Percentiles rank a stretch among this genome's conserved stretches.
Conservation (phyloP, 1,140 invertebrate genomes). For the Heliothis subflexa region DNA sequence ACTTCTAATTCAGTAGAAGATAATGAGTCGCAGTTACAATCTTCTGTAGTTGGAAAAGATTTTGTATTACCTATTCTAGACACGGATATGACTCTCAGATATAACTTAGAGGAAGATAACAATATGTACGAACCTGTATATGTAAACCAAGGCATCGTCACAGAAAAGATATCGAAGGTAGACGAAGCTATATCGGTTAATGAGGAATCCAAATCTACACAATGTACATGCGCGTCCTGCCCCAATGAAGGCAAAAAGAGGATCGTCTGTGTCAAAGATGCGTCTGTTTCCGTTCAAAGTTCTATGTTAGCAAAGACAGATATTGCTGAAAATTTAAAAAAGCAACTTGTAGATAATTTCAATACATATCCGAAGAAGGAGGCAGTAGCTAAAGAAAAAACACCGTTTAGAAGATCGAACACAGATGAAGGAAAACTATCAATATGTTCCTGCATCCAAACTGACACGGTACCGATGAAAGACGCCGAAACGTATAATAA, state of each 20-base stretch:
- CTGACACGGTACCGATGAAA: background rate
- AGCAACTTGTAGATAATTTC: slow-evolving; percentile 41
- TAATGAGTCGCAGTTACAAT: background rate
- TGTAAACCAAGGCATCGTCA: slow-evolving; percentile 50
- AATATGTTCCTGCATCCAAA: slow-evolving; percentile 49
- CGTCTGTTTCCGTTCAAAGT: slow-evolving; percentile 27
- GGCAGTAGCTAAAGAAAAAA: slow-evolving; percentile 52
- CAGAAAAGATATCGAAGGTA: slow-evolving; percentile 51
- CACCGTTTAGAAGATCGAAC: slow-evolving; percentile 65
- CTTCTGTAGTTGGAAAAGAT: slow-evolving; percentile 38
- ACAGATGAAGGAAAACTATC: slow-evolving; percentile 65
- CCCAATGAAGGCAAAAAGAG: slow-evolving; percentile 16
- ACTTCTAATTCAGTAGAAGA: background rate
- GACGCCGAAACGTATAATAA: background rate
- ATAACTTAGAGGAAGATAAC: slow-evolving; percentile 63
- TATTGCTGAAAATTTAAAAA: background rate
- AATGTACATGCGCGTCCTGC: slow-evolving; percentile 48
- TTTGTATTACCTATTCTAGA: slow-evolving; percentile 76
- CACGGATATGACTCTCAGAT: slow-evolving; percentile 79
- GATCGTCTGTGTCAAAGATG: background rate
- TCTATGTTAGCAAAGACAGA: slow-evolving; percentile 39
- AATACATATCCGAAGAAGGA: slow-evolving; percentile 71
- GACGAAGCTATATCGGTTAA: slow-evolving; percentile 64
- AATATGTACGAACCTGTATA: slow-evolving; percentile 34
- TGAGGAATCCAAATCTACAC: slow-evolving; percentile 71